phyloP scores from a whole-genome alignment of 92 coral and sea anemone genomes.

The Muricea muricata region DNA sequence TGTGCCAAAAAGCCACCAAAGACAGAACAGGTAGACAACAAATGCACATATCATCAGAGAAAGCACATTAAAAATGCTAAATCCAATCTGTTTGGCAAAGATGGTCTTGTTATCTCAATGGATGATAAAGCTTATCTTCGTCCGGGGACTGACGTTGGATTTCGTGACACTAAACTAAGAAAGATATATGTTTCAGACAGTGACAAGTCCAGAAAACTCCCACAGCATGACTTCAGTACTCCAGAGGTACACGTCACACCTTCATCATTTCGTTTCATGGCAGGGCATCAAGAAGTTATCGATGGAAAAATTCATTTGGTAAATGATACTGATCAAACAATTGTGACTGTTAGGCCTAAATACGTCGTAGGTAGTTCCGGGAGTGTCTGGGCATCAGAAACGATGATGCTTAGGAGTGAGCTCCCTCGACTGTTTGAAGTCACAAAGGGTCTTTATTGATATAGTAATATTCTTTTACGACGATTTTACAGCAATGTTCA shows the following conservation, averaged over 20 bases:
- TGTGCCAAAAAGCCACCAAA: neutral
- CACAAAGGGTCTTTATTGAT: neutral
- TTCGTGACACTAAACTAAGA: constrained; percentile 35
- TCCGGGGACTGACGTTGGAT: constrained; percentile 66
- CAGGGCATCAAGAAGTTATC: constrained; percentile 33
- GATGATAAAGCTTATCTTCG: constrained; percentile 66
- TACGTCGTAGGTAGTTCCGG: constrained; percentile 69
- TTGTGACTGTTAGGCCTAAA: constrained; percentile 59
- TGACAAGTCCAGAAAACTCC: constrained; percentile 55
- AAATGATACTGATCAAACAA: constrained; percentile 55
- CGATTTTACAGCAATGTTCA: constrained; percentile 60
- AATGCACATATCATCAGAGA: constrained; percentile 56
- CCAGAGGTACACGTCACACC: neutral
- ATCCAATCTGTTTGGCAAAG: neutral
- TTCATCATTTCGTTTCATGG: neutral
- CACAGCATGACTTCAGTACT: constrained; percentile 65
- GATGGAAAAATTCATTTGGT: constrained; percentile 44
- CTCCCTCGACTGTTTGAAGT: constrained; percentile 60
- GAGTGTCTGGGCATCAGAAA: constrained; percentile 70
- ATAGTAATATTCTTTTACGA: constrained; percentile 38
- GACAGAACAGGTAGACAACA: constrained; percentile 32
- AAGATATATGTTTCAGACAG: constrained; percentile 47
- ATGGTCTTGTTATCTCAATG: neutral
- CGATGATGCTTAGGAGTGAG: constrained; percentile 55
- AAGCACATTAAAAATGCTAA: constrained; percentile 1